A percentile compares a stretch with the other conserved stretches of the same genome.
These are phyloP conservation scores for Clarias macrocephalus DNA, from an alignment of 2,113 vertebrate genomes.

Conservation along the genomic window DNA sequence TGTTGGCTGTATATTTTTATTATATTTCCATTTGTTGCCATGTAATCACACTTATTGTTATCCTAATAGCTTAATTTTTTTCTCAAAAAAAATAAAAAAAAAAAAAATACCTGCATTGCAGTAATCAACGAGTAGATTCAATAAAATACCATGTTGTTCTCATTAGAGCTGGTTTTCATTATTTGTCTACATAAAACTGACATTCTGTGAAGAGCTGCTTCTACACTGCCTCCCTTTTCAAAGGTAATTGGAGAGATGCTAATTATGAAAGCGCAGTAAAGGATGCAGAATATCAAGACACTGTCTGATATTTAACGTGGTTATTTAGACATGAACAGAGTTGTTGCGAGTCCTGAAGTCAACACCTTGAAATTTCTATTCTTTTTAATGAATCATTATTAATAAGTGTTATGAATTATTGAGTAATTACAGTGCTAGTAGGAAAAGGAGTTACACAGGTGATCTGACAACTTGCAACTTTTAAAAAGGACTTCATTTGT, in stretches of 20 bases:
- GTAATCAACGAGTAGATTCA: background rate
- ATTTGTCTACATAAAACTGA: background rate
- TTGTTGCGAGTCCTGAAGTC: background rate
- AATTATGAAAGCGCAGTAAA: background rate
- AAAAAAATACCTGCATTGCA: background rate
- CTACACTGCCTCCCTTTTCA: background rate
- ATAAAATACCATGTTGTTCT: background rate
- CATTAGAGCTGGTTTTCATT: background rate
- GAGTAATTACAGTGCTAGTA: background rate
- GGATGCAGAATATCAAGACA: background rate
- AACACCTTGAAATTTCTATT: background rate
- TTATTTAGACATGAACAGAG: background rate
- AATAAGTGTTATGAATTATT: background rate
- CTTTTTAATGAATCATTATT: too few relatives aligned
- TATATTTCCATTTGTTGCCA: background rate
- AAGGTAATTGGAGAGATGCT: conserved; percentile 13
- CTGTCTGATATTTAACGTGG: background rate
- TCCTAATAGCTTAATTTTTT: background rate
- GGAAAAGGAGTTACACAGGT: background rate
- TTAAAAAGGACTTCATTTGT: background rate
- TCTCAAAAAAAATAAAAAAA: background rate
- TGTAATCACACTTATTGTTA: background rate
- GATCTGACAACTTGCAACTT: background rate
- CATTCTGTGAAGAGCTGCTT: background rate
- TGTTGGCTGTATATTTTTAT: background rate